Percentiles rank a stretch among this genome's conserved stretches.
phyloP scores from a whole-genome alignment of 2,888 invertebrate species.

The Pristionchus japonicus region DNA sequence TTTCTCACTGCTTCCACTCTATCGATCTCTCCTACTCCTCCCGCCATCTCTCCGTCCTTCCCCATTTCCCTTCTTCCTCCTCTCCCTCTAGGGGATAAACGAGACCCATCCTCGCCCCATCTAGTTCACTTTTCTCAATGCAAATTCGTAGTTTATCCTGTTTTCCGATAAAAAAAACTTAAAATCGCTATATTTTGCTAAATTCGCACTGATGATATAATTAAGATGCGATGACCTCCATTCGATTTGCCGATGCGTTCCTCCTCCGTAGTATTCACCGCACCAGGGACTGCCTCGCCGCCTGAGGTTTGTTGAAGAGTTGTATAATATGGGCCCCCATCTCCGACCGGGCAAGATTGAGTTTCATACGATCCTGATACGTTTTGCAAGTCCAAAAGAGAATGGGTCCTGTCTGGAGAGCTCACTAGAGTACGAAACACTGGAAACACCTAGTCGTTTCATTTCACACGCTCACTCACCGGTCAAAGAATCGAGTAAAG shows the following conservation, averaged over 20 bases:
- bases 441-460: too few species aligned
- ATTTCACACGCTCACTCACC: too few species aligned
- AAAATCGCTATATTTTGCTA: too few species aligned
- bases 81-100: not conserved
- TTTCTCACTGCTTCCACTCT: not conserved
- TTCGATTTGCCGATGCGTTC: constrained; percentile 2
- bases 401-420: too few species aligned
- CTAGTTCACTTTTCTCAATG: not conserved
- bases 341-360: too few species aligned
- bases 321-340: too few species aligned
- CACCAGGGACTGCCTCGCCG: constrained; percentile 30
- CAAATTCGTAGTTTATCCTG: not conserved
- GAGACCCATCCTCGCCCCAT: not conserved
- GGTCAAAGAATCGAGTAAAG: too few species aligned
- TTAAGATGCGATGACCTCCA: constrained; percentile 13
- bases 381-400: too few species aligned
- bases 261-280: constrained; percentile 8
- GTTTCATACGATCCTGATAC: too few species aligned
- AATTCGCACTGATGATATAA: not conserved
- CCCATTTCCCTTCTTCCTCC: not conserved
- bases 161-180: not conserved
- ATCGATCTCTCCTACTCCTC: not conserved
- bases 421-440: too few species aligned
- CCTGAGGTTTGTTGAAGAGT: too few species aligned
- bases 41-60: constrained; percentile 3